These are phyloP conservation scores for Tauraco erythrolophus DNA, from an alignment of 2,113 vertebrate genomes.

Conservation along the genomic window DNA sequence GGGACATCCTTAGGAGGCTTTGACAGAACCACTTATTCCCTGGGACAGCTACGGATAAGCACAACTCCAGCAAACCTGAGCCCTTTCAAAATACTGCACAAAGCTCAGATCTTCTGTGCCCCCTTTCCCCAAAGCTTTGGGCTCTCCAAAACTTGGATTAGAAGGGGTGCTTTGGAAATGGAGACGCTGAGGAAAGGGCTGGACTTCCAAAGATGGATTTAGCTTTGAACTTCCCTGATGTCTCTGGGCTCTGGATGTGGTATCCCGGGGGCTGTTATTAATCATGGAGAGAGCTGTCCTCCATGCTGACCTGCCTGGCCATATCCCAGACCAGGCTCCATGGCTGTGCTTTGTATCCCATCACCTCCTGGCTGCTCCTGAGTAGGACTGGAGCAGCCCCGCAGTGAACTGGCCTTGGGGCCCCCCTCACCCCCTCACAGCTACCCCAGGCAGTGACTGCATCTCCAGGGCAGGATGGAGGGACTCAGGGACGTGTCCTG, in stretches of 20 bases:
- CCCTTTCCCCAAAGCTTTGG: neutral
- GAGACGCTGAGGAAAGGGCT: neutral
- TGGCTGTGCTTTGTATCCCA: neutral
- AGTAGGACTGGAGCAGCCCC: fast-evolving
- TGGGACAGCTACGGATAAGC: neutral
- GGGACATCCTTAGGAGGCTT: neutral
- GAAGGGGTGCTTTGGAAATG: neutral
- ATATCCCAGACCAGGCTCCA: fast-evolving
- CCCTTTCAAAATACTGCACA: neutral
- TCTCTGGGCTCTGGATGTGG: neutral
- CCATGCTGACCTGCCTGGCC: neutral
- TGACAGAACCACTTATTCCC: neutral
- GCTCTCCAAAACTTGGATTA: neutral
- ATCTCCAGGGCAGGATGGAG: neutral
- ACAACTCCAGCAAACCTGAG: neutral
- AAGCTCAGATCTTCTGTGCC: neutral
- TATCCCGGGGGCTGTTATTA: neutral
- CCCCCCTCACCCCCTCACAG: neutral
- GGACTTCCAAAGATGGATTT: neutral
- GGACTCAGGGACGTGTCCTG: neutral
- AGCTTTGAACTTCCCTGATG: neutral
- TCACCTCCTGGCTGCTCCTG: neutral
- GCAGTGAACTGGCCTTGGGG: neutral
- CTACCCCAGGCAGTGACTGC: neutral
- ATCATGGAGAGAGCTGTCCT: neutral